Evolutionary conservation across 2,113 vertebrate species (phyloP), one percentile per base, ranked within the genome.

Genomic region (Saccopteryx bilineata): DNA sequence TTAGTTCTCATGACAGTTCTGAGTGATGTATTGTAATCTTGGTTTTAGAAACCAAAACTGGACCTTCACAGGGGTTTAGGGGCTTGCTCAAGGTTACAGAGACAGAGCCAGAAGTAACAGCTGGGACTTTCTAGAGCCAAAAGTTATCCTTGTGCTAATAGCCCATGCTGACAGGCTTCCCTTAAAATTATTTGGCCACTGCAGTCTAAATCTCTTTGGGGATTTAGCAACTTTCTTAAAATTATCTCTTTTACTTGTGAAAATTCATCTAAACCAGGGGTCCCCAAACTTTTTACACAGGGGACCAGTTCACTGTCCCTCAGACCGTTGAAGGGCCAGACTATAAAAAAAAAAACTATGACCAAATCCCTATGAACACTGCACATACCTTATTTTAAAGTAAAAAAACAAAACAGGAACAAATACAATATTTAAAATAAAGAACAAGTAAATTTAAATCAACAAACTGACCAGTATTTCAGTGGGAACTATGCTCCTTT

Each of bases 201-300:
- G 92, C 15, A 31, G 71, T 60, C 63, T 92, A 21, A 24, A 15
- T 60, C 60, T 87, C 39, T 84, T 93, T 10, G 9, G 4, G 60
- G 48, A 48, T 11, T 84, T 50, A 15, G 23, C 33, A 89, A 68
- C 28, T 87, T 14, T 92, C 21, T 92, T 7, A 48, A 65, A 79
- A 54, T 88, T 23, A 21, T 83, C 75, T 89, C 33, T 87, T 88
- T 61, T 56, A 75, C 33, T 85, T 74, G n/a, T 18, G 88, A 33
- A 93, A 93, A 92, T 88, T 48, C 56, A 93, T 69, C 15, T 54
- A 82, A 86, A 68, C 26, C 19, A n/a, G n/a, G n/a, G n/a, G n/a
- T n/a, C n/a, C n/a, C n/a, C n/a, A n/a, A n/a, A n/a, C n/a, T n/a
- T n/a, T n/a, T n/a, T n/a, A n/a, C n/a, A n/a, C n/a, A n/a, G n/a